Conservation (phyloP, 1,140 invertebrate species). For the Latrodectus geometricus region DNA sequence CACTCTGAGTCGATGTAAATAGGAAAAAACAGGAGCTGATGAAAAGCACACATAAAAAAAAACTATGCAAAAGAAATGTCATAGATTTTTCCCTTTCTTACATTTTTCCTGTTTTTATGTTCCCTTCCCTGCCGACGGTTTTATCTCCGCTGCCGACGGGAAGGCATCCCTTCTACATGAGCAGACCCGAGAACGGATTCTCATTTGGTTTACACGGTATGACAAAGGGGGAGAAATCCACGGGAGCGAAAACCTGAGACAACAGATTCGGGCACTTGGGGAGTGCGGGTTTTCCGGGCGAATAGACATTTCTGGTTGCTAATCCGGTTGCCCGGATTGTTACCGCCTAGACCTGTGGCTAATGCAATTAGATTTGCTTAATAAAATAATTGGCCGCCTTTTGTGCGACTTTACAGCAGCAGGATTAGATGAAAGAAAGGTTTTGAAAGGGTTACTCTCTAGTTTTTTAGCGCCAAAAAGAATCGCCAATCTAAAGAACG, state of each 20-base stretch:
- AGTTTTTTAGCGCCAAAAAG: too few relatives aligned
- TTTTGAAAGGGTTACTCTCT: too few relatives aligned
- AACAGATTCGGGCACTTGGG: slow-evolving; percentile 3
- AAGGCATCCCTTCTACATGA: too few relatives aligned
- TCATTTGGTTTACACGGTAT: slow-evolving; percentile 7
- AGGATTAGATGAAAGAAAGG: too few relatives aligned
- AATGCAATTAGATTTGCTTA: slow-evolving; percentile 25
- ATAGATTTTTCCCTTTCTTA: too few relatives aligned
- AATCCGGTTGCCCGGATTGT: slow-evolving; percentile 42
- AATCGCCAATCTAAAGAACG: too few relatives aligned
- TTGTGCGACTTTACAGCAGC: slow-evolving; percentile 44
- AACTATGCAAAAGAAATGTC: too few relatives aligned
- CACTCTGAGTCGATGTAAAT: neutral
- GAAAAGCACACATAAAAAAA: neutral
- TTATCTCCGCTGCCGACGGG: too few relatives aligned
- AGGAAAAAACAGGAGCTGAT: neutral
- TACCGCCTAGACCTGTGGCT: slow-evolving; percentile 29
- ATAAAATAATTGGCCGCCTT: slow-evolving; percentile 51
- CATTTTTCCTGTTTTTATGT: too few relatives aligned
- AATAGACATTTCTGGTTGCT: slow-evolving; percentile 5
- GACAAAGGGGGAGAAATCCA: neutral
- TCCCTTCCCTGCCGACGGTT: too few relatives aligned
- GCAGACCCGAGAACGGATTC: neutral
- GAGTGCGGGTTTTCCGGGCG: slow-evolving; percentile 23
- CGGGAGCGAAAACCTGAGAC: neutral